phyloP scores from a whole-genome alignment of 2,888 invertebrate species.

The Osmoderma eremita region DNA sequence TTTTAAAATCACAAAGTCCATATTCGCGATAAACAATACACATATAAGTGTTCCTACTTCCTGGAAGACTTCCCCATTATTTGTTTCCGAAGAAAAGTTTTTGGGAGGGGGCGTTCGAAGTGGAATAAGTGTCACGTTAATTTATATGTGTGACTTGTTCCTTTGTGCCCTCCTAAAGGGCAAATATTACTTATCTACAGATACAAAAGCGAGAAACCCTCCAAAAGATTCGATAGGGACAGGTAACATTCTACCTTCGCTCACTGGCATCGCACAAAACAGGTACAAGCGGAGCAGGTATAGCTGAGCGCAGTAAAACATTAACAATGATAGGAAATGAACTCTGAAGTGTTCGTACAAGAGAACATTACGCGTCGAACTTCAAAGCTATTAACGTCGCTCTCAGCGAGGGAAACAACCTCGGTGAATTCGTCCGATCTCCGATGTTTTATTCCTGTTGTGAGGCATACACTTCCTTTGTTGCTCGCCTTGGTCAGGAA shows the following conservation, averaged over 20 bases:
- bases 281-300: slow-evolving; percentile 5
- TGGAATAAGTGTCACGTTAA: slow-evolving; percentile 39
- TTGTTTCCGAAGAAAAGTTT: slow-evolving; percentile 24
- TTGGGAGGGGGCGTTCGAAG: neutral
- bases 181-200: slow-evolving; percentile 41
- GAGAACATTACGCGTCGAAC: slow-evolving; percentile 10
- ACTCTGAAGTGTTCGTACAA: slow-evolving; percentile 15
- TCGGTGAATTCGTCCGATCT: slow-evolving; percentile 1
- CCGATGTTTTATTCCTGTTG: neutral
- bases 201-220: slow-evolving; percentile 19
- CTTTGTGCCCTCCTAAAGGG: slow-evolving; percentile 43
- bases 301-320: neutral
- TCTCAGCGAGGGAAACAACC: slow-evolving; percentile 2
- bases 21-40: neutral
- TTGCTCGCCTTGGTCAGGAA: slow-evolving; percentile 24
- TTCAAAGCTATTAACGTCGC: slow-evolving; percentile 2
- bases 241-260: slow-evolving; percentile 14
- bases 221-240: slow-evolving; percentile 21
- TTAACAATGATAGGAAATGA: slow-evolving; percentile 24
- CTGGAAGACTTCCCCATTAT: slow-evolving; percentile 19
- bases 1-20: too few species aligned
- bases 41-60: slow-evolving; percentile 11
- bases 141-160: slow-evolving; percentile 47
- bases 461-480: slow-evolving; percentile 19
- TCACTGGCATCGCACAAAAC: slow-evolving; percentile 12